Base-by-base conservation (phyloP, 1,140 invertebrate species). In the Drosophila athabasca region DNA sequence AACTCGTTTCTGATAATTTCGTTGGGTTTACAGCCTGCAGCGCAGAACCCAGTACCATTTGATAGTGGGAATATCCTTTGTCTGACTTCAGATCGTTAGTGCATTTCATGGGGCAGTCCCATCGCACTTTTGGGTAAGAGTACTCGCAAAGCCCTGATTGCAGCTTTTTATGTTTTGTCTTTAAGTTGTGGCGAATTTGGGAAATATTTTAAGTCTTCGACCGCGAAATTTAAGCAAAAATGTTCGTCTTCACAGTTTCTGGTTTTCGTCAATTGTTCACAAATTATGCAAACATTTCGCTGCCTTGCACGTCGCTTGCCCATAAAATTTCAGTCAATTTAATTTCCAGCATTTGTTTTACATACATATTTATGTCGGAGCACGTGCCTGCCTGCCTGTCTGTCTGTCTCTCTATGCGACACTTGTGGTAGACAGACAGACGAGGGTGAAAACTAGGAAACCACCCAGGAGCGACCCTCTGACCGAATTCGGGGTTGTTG, bases 291-390 rank as follows among this genome's bases (percentile, higher is more conserved):
- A 66, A 49, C 71, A 75, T 75, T 75, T 75, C 70, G 61, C 44
- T 75, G 71, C 71, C 54, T 58, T 75, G 74, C 71, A 75, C 71
- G 71, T 75, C 75, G 53, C 59, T 74, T 57, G 70, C 8, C 39
- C 71, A 74, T 74, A 74, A 66, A 74, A 74, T 66, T 75, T 75
- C 71, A 75, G 71, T 75, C 71, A 75, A 75, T 75, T 75, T 75
- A 66, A 75, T 75, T 75, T 75, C 70, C 49, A 71, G 31, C 55
- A 53, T 61, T 71, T 71, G 57, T 52, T 71, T 72, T 53, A 61
- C 68, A 71, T 71, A 73, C 53, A 75, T 75, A 66, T 75, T 75
- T 75, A 54, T 75, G 70, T 75, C 43, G 39, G 43, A 50, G 71
- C 71, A 75, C 71, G 71, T 75, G 70, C 71, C 57, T 50, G 71